phyloP scores from a whole-genome alignment of 1,140 invertebrate species.

The Bombus fervidus region DNA sequence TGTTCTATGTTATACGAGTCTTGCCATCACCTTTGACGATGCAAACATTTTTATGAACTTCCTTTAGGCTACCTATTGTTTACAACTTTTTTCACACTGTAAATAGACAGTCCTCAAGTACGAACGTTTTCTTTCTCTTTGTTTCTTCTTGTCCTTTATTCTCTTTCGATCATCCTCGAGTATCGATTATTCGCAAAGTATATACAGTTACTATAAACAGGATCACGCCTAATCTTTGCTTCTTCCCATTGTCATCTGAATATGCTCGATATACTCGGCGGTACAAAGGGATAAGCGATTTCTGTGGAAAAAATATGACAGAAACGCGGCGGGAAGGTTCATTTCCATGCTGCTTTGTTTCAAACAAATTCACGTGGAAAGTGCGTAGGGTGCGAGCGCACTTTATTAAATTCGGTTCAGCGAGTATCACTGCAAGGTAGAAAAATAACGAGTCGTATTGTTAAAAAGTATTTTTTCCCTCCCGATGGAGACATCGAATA shows the following conservation, averaged over 20 bases:
- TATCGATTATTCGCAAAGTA: not conserved
- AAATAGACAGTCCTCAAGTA: too few relatives aligned
- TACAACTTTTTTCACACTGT: too few relatives aligned
- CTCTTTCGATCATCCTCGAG: too few relatives aligned
- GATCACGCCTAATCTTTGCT: not conserved
- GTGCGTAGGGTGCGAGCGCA: not conserved
- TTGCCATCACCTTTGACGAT: too few relatives aligned
- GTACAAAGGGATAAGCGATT: not conserved
- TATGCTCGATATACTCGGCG: not conserved
- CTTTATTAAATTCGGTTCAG: conserved; percentile 6
- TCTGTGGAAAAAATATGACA: not conserved
- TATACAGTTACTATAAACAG: too few relatives aligned
- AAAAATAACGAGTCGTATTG: not conserved
- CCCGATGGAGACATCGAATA: too few relatives aligned
- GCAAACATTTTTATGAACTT: too few relatives aligned
- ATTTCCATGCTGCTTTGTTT: not conserved
- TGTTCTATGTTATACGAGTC: too few relatives aligned
- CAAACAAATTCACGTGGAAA: not conserved
- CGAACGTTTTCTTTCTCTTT: rapidly evolving
- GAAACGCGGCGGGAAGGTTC: not conserved
- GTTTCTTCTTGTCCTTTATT: too few relatives aligned
- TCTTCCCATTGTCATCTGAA: not conserved
- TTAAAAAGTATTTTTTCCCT: not conserved
- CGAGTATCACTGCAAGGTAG: not conserved
- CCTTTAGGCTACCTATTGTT: too few relatives aligned